These are phyloP conservation scores for Festucalex cinctus DNA, from an alignment of 2,113 vertebrate genomes.

Conservation along the genomic window DNA sequence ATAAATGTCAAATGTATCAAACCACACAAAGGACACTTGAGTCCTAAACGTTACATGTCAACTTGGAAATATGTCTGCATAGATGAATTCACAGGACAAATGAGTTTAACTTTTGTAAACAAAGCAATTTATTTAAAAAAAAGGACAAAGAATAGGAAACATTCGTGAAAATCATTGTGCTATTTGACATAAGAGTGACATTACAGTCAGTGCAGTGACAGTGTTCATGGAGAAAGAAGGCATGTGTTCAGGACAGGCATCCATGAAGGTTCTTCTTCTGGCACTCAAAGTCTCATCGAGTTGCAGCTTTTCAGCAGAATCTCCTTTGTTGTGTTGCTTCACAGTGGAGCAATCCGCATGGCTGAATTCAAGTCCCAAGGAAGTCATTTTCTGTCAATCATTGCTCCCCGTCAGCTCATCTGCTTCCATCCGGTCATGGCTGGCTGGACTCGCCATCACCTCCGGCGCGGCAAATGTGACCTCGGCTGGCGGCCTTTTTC, in stretches of 20 bases:
- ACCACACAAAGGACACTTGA: neutral
- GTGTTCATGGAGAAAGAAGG: conserved; percentile 51
- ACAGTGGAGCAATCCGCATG: conserved; percentile 45
- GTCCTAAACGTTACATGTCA: neutral
- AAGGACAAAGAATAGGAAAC: conserved; percentile 27
- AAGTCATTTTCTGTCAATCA: conserved; percentile 10
- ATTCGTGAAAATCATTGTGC: conserved; percentile 38
- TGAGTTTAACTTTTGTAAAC: conserved; percentile 7
- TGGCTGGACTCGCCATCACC: conserved; percentile 14
- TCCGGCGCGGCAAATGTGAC: conserved; percentile 13
- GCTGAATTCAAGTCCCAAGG: conserved; percentile 38
- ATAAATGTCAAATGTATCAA: neutral
- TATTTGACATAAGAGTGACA: conserved; percentile 38
- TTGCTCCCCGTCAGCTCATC: conserved; percentile 18
- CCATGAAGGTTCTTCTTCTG: conserved; percentile 38
- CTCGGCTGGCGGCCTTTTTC: conserved; percentile 3
- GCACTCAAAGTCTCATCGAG: conserved; percentile 36
- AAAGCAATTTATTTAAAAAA: conserved; percentile 72
- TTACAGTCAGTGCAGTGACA: conserved; percentile 42
- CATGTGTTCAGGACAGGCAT: conserved; percentile 60
- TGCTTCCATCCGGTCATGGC: conserved; percentile 4
- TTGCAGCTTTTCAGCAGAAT: conserved; percentile 33
- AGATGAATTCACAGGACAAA: conserved; percentile 12
- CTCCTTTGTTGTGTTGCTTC: conserved; percentile 34
- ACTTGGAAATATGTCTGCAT: neutral